Percentiles rank a stretch among this genome's conserved stretches.
These are phyloP conservation scores for Cephus sareptanus DNA, from an alignment of 2,888 invertebrate genomes.

Conservation along the genomic window DNA sequence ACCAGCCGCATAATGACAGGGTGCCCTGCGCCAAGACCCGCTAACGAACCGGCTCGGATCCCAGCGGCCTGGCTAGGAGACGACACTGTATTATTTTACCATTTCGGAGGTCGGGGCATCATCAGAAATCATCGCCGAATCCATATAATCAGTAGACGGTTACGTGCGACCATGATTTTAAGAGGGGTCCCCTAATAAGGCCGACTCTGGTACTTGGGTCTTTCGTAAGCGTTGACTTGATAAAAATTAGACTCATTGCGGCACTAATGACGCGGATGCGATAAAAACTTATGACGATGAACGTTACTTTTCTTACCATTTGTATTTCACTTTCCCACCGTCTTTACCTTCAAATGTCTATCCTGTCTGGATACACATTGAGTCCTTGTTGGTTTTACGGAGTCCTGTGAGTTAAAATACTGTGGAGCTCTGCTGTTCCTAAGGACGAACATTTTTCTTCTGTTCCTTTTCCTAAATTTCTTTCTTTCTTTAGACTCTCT, in stretches of 20 bases:
- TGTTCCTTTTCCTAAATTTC: too few species aligned
- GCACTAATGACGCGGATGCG: slow-evolving; percentile 38
- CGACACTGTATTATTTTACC: slow-evolving; percentile 61
- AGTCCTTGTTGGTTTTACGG: too few species aligned
- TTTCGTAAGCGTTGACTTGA: slow-evolving; percentile 7
- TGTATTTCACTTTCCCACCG: slow-evolving; percentile 14
- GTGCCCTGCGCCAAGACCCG: slow-evolving; percentile 56
- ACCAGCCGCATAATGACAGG: slow-evolving; percentile 62
- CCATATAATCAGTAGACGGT: slow-evolving; percentile 58
- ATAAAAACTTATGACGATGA: slow-evolving; percentile 30
- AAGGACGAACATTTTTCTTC: not conserved
- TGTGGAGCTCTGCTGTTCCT: too few species aligned
- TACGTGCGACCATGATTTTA: slow-evolving; percentile 53
- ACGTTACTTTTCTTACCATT: not conserved
- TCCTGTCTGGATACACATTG: too few species aligned
- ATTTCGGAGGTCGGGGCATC: slow-evolving; percentile 53
- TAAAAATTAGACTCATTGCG: slow-evolving; percentile 31
- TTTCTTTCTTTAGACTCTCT: too few species aligned
- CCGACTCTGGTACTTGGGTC: slow-evolving; percentile 33
- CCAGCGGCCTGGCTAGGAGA: slow-evolving; percentile 51
- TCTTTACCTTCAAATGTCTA: too few species aligned
- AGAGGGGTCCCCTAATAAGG: slow-evolving; percentile 43
- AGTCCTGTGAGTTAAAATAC: too few species aligned
- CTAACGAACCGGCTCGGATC: slow-evolving; percentile 59
- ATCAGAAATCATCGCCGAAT: slow-evolving; percentile 61